Evolutionary conservation across 2,888 invertebrate species (phyloP).

Genomic region (Cephalotes varians): DNA sequence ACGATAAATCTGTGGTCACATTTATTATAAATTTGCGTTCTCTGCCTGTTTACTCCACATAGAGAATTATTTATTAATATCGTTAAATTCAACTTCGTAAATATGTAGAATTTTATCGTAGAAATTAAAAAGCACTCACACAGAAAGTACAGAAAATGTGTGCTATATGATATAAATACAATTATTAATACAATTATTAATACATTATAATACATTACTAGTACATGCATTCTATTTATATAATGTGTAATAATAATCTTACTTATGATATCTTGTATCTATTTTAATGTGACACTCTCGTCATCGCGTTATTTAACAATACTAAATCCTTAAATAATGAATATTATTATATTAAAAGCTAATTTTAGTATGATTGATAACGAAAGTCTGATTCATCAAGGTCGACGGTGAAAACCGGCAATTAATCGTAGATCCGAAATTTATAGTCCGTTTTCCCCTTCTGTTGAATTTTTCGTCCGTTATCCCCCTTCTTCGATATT

Average conservation of each 20-base stretch:
- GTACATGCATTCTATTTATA: neutral
- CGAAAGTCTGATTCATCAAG: neutral
- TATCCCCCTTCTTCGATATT: neutral
- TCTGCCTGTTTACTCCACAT: neutral
- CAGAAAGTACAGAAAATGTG: neutral
- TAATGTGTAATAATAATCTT: neutral
- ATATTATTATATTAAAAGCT: neutral
- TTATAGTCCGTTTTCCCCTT: neutral
- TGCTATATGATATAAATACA: neutral
- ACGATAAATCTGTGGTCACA: no score
- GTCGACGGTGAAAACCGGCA: neutral
- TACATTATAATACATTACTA: neutral
- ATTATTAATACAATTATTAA: neutral
- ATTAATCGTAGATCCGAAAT: conserved; percentile 20
- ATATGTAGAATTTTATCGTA: neutral
- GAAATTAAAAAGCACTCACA: neutral
- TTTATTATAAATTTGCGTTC: neutral
- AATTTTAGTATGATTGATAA: neutral
- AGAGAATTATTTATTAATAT: neutral
- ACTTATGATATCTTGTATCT: neutral
- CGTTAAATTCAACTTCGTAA: neutral
- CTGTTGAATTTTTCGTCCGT: neutral
- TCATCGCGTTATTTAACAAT: neutral
- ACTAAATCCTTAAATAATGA: neutral
- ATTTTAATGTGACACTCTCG: neutral